Percentiles rank a stretch among this genome's conserved stretches.
Evolutionary conservation across 2,888 invertebrate genomes (phyloP).

Genomic region (Habroteleia sp.): DNA sequence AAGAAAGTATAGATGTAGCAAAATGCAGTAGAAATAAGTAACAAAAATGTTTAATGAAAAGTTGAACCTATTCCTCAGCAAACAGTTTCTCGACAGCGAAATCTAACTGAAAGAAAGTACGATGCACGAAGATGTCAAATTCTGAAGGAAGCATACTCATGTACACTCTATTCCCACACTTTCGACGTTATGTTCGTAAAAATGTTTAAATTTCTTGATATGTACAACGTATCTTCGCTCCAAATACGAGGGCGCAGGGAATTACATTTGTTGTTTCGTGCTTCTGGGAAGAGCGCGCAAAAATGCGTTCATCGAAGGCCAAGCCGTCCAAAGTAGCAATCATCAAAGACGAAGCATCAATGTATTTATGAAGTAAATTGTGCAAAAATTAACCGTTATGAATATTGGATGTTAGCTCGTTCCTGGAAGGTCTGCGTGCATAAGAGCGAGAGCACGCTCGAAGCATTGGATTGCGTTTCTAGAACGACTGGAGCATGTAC

Average conservation of each 20-base stretch:
- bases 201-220: slow-evolving; percentile 27
- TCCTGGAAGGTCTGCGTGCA: slow-evolving; percentile 63
- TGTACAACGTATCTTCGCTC: slow-evolving; percentile 37
- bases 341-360: slow-evolving; percentile 64
- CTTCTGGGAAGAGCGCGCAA: slow-evolving; percentile 57
- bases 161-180: slow-evolving; percentile 44
- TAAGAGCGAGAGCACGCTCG: slow-evolving; percentile 62
- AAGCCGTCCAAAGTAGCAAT: slow-evolving; percentile 59
- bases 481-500: slow-evolving; percentile 64
- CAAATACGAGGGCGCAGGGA: slow-evolving; percentile 47
- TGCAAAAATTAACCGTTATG: slow-evolving; percentile 63
- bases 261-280: slow-evolving; percentile 42
- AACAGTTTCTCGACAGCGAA: slow-evolving; percentile 13
- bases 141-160: slow-evolving; percentile 15
- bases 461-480: slow-evolving; percentile 66
- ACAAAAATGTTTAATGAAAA: not conserved
- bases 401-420: slow-evolving; percentile 61
- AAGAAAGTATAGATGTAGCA: no score
- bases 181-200: slow-evolving; percentile 13
- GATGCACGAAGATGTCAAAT: slow-evolving; percentile 30
- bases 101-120: slow-evolving; percentile 11
- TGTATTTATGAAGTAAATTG: slow-evolving; percentile 64
- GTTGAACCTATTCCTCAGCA: not conserved
- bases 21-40: no score
- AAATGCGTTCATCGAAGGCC: slow-evolving; percentile 62